Percentiles rank a stretch among this genome's conserved stretches.
phyloP scores from a whole-genome alignment of 1,140 invertebrate genomes.

The Cheumatopsyche charites region DNA sequence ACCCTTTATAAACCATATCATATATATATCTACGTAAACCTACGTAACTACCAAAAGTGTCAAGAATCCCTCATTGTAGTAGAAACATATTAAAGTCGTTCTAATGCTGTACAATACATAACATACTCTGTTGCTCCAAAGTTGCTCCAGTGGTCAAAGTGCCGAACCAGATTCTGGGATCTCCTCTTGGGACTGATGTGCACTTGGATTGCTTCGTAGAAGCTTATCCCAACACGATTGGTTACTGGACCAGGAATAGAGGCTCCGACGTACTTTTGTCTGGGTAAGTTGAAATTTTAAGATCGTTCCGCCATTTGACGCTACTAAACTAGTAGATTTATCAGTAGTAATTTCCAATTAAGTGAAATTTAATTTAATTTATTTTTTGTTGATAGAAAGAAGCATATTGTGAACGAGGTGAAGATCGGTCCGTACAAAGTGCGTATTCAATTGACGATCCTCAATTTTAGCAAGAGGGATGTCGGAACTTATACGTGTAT shows the following conservation, averaged over 20 bases:
- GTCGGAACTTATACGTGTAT: slow-evolving; percentile 76
- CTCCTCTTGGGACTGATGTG: slow-evolving; percentile 76
- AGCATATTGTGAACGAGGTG: slow-evolving; percentile 64
- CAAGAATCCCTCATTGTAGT: too few relatives aligned
- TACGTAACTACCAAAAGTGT: too few relatives aligned
- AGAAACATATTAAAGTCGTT: too few relatives aligned
- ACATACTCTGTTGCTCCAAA: too few relatives aligned
- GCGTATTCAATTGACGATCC: slow-evolving; percentile 70
- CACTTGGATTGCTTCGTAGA: slow-evolving; percentile 78
- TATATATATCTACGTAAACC: too few relatives aligned
- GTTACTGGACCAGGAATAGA: slow-evolving; percentile 77
- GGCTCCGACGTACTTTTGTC: slow-evolving; percentile 76
- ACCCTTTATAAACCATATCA: too few relatives aligned
- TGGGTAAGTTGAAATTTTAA: slow-evolving; percentile 62
- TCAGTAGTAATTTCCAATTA: background rate
- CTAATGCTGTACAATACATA: too few relatives aligned
- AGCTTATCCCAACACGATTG: slow-evolving; percentile 80
- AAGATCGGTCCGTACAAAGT: slow-evolving; percentile 65
- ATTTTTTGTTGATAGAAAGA: slow-evolving; percentile 55
- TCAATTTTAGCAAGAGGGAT: slow-evolving; percentile 67
- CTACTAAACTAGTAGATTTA: too few relatives aligned
- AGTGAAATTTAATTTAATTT: background rate
- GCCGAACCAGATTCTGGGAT: slow-evolving; percentile 77
- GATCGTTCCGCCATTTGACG: too few relatives aligned
- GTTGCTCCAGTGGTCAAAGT: slow-evolving; percentile 79